These are phyloP conservation scores for Caranx melampygus DNA, from an alignment of 2,113 vertebrate genomes.

Conservation along the genomic window DNA sequence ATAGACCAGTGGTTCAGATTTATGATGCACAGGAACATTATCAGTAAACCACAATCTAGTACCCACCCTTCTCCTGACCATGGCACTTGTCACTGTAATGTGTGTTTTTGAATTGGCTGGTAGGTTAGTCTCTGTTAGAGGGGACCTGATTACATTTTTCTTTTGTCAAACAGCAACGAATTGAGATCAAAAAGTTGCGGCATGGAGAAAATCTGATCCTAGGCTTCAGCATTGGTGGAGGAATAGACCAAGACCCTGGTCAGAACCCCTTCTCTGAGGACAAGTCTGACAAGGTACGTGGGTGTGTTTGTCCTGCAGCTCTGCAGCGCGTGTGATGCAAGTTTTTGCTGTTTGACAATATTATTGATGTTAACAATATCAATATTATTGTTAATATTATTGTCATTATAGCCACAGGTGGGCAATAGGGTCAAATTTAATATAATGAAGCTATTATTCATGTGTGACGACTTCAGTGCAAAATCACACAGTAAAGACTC, in stretches of 20 bases:
- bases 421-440: too few species aligned
- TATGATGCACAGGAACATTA: not conserved
- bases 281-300: conserved; percentile 94
- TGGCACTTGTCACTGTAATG: not conserved
- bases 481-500: too few species aligned
- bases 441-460: too few species aligned
- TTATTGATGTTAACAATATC: not conserved
- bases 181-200: conserved; percentile 94
- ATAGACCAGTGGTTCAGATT: not conserved
- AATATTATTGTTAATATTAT: too few species aligned
- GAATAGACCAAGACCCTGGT: conserved; percentile 95
- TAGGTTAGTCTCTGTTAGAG: not conserved
- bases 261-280: conserved; percentile 98
- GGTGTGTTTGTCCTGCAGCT: conserved; percentile 5
- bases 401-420: too few species aligned
- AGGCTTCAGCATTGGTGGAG: conserved; percentile 98
- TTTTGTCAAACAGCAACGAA: conserved; percentile 87
- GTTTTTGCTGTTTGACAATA: too few species aligned
- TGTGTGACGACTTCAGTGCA: too few species aligned
- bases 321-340: not conserved
- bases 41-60: not conserved
- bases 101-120: not conserved
- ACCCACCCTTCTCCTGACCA: not conserved
- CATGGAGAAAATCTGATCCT: conserved; percentile 92
- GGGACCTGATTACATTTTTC: not conserved